phyloP scores from a whole-genome alignment of 23 tunicate genomes.

The Halocynthia aurantium region DNA sequence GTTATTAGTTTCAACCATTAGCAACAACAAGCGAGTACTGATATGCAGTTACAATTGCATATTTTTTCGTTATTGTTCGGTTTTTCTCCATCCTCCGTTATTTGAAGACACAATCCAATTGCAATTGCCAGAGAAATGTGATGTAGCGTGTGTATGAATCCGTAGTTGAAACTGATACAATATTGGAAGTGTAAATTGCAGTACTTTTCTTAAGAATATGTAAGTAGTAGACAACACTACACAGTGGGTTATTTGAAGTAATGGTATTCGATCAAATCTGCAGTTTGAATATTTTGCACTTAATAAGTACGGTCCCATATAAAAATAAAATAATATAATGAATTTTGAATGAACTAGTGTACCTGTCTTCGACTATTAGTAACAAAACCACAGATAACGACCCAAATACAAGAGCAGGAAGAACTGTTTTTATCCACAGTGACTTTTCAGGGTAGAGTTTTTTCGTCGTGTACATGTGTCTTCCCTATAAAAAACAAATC shows the following conservation, averaged over 20 bases:
- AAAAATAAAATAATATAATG: no score
- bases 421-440: conserved; percentile 41
- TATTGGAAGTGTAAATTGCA: no score
- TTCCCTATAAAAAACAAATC: conserved; percentile 19
- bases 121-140: conserved; percentile 29
- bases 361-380: conserved; percentile 29
- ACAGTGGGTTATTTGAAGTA: no score
- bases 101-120: conserved; percentile 14
- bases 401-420: conserved; percentile 38
- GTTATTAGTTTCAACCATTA: not conserved
- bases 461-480: conserved; percentile 37
- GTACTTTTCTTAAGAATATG: no score
- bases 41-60: conserved; percentile 11
- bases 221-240: no score
- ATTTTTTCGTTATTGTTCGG: conserved; percentile 16
- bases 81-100: conserved; percentile 27
- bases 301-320: no score
- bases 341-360: not conserved
- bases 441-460: conserved; percentile 47
- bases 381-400: conserved; percentile 27
- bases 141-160: conserved; percentile 32
- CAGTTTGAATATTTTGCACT: no score
- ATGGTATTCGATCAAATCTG: no score
- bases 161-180: conserved; percentile 17
- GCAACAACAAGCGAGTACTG: conserved; percentile 14